phyloP scores from a whole-genome alignment of 2,888 invertebrate species.

The Drosophila nigritarsus region DNA sequence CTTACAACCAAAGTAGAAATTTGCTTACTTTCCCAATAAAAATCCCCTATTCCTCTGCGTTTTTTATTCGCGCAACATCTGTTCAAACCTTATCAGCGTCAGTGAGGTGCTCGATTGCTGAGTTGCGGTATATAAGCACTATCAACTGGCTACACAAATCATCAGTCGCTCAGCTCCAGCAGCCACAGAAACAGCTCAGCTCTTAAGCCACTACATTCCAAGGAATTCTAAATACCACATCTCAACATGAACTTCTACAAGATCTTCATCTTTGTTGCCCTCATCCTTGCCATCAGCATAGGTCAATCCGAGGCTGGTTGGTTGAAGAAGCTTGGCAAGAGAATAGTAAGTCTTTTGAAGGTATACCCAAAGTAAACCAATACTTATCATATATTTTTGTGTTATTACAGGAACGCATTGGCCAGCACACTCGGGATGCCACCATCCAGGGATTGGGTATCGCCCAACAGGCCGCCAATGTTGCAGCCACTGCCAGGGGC shows the following conservation, averaged over 20 bases:
- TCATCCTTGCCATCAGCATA: slow-evolving; percentile 50
- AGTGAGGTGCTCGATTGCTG: background rate
- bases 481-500: slow-evolving; percentile 68
- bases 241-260: slow-evolving; percentile 64
- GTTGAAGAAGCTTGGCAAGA: slow-evolving; percentile 56
- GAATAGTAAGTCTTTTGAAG: slow-evolving; percentile 49
- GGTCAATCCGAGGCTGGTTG: slow-evolving; percentile 61
- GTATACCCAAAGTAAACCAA: no score
- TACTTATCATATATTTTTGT: background rate
- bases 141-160: background rate
- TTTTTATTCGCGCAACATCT: background rate
- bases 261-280: slow-evolving; percentile 50
- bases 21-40: slow-evolving; percentile 13
- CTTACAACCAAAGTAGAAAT: background rate
- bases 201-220: background rate
- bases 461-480: slow-evolving; percentile 77
- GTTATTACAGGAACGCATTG: background rate
- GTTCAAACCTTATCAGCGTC: slow-evolving; percentile 26
- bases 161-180: slow-evolving; percentile 36
- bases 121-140: slow-evolving; percentile 23
- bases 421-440: slow-evolving; percentile 68
- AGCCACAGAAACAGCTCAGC: slow-evolving; percentile 8
- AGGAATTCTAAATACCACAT: slow-evolving; percentile 2
- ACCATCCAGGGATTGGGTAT: slow-evolving; percentile 70
- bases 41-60: slow-evolving; percentile 26